Base-by-base conservation (phyloP, 2,113 vertebrate genomes). In the Geothlypis trichas region DNA sequence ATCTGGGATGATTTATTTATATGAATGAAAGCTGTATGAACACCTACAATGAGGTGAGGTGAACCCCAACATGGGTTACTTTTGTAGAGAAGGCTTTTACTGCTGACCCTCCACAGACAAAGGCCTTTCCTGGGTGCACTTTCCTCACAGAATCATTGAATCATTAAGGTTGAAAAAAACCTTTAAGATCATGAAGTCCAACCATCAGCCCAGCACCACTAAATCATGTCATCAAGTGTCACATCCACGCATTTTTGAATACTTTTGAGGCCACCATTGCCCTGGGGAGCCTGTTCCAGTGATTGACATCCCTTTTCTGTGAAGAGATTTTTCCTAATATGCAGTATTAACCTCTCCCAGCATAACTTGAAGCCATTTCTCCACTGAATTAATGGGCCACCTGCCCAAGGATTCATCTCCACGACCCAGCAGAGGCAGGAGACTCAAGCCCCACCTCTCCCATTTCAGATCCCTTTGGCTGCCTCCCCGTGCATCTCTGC, bases 401-500 rank as follows among this genome's bases (percentile, higher is more conserved):
- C 9, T 44, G 8, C n/a, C n/a, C 81, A 54, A 77, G 39, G 30
- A 33, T 33, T 35, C 17, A 57, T 21, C 37, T 58, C 62, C 55
- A 41, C 7, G 31, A 47, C 30, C 42, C 2, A 9, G 41, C 2
- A 30, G 42, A 28, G 5, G 24, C 5, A 14, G 22, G 11, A 87
- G 8, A 39, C 42, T 39, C 31, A 26, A 89, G 26, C 8, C 5
- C 8, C 28, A 39, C 13, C 11, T 47, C 54, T 63, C 6, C 33
- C 28, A 18, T 27, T 75, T 26, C 1, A 0, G 5, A 7, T 78
- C 14, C 54, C 65, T 52, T 39, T 0, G 3, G 21, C 30, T 72
- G 26, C 13, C 28, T 33, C 33, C 19, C 21, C 1, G 37, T 37
- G 37, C 37, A 37, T 24, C 12, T 67, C 3, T 49, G 49, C 15